A percentile compares a stretch with the other conserved stretches of the same genome.
Evolutionary conservation across 1,140 invertebrate species (phyloP).

Genomic region (Metaphire vulgaris): DNA sequence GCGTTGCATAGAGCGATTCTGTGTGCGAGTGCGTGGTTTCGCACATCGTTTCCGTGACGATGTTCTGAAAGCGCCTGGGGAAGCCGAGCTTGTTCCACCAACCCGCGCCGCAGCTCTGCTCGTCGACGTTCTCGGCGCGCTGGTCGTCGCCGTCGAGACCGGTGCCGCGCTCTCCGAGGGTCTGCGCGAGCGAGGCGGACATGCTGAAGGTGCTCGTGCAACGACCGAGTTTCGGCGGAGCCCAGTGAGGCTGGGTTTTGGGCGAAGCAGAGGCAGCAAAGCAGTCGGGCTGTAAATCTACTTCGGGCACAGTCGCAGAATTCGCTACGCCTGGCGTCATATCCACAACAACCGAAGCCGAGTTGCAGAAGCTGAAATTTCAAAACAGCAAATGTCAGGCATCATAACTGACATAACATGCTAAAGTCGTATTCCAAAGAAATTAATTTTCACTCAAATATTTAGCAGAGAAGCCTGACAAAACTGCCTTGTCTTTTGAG

Average conservation of each 20-base stretch:
- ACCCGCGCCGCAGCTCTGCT: constrained; percentile 63
- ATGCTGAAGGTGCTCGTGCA: constrained; percentile 69
- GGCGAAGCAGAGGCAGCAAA: constrained; percentile 28
- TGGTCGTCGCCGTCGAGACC: constrained; percentile 59
- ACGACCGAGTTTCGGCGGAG: constrained; percentile 51
- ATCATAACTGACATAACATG: too few species aligned
- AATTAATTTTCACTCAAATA: too few species aligned
- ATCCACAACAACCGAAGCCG: too few species aligned
- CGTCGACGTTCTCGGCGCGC: constrained; percentile 71
- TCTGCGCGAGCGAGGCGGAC: constrained; percentile 70
- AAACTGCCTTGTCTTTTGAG: too few species aligned
- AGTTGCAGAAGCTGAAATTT: too few species aligned
- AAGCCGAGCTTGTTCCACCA: constrained; percentile 10
- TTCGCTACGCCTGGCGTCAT: too few species aligned
- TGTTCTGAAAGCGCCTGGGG: constrained; percentile 10
- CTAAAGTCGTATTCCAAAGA: too few species aligned
- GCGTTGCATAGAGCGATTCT: constrained; percentile 11
- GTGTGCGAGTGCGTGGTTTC: constrained; percentile 3
- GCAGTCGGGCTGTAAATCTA: too few species aligned
- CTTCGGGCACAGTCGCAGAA: too few species aligned
- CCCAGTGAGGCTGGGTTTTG: constrained; percentile 22
- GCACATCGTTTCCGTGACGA: constrained; percentile 23
- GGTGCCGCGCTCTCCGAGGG: constrained; percentile 70
- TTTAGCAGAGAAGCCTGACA: too few species aligned
- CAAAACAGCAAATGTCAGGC: too few species aligned